These are phyloP conservation scores for Drosophila pseudoananassae DNA, from an alignment of 1,140 invertebrate species.

Conservation along the genomic window DNA sequence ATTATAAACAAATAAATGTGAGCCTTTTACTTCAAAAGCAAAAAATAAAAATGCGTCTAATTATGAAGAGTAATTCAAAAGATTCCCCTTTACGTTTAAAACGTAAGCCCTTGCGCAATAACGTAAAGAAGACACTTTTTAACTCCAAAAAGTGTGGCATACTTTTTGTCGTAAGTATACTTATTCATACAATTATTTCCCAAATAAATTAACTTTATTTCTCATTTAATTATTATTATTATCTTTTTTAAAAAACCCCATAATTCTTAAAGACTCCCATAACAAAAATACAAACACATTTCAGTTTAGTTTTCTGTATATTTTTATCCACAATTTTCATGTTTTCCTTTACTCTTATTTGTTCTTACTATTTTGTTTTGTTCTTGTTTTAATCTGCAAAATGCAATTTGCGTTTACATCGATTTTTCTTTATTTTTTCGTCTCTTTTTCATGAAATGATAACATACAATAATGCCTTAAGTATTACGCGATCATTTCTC, in stretches of 20 bases:
- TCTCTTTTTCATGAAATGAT: slow-evolving; percentile 53
- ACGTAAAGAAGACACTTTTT: neutral
- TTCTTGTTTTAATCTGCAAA: slow-evolving; percentile 52
- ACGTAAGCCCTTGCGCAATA: neutral
- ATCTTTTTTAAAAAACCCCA: neutral
- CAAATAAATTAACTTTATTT: too few species aligned
- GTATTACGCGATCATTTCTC: slow-evolving; percentile 55
- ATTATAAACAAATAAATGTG: slow-evolving; percentile 73
- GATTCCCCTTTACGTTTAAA: neutral
- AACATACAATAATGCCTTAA: slow-evolving; percentile 59
- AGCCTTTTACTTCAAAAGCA: slow-evolving; percentile 79
- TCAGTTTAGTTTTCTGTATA: slow-evolving; percentile 55
- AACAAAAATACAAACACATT: neutral
- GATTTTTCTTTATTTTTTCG: slow-evolving; percentile 29
- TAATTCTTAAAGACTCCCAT: too few species aligned
- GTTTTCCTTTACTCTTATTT: slow-evolving; percentile 24
- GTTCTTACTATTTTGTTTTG: slow-evolving; percentile 8
- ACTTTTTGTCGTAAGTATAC: neutral
- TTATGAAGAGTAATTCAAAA: neutral
- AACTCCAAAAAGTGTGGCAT: neutral
- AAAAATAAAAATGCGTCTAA: neutral
- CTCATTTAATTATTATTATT: too few species aligned
- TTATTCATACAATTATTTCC: neutral
- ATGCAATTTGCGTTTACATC: slow-evolving; percentile 67
- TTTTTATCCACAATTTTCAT: slow-evolving; percentile 59